These are phyloP conservation scores for Thysanoteuthis rhombus DNA, from an alignment of 2,888 invertebrate species.

Conservation along the genomic window DNA sequence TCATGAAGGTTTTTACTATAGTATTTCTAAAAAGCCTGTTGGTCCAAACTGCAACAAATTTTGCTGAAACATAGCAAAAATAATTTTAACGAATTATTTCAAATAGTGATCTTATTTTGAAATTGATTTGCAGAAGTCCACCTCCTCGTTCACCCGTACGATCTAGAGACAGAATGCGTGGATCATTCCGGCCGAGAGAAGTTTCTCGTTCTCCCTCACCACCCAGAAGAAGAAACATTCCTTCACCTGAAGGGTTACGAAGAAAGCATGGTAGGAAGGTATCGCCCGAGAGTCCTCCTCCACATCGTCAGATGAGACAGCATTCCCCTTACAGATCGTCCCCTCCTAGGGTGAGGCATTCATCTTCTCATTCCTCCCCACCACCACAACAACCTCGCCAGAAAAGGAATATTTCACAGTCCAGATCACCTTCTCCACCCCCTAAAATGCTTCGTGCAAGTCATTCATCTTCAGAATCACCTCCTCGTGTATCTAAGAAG, in stretches of 20 bases:
- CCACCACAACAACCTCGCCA: neutral
- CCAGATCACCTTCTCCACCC: slow-evolving; percentile 31
- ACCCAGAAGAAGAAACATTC: slow-evolving; percentile 36
- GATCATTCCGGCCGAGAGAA: slow-evolving; percentile 21
- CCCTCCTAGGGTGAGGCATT: slow-evolving; percentile 16
- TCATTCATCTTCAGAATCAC: slow-evolving; percentile 30
- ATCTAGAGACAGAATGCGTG: slow-evolving; percentile 31
- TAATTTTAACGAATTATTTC: neutral
- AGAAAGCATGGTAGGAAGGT: slow-evolving; percentile 30
- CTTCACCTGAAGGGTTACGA: slow-evolving; percentile 34
- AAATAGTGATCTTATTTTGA: too few species aligned
- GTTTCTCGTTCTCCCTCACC: slow-evolving; percentile 36
- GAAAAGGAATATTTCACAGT: slow-evolving; percentile 31
- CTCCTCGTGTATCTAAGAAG: slow-evolving; percentile 15
- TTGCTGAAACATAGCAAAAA: neutral
- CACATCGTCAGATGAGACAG: slow-evolving; percentile 28
- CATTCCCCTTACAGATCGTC: slow-evolving; percentile 25
- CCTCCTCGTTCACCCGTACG: slow-evolving; percentile 30
- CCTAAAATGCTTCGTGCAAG: neutral
- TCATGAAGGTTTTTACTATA: neutral
- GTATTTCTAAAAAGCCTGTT: too few species aligned
- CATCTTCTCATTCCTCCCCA: slow-evolving; percentile 25
- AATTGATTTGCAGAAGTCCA: slow-evolving; percentile 32
- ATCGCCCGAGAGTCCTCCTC: slow-evolving; percentile 34
- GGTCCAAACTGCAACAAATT: neutral